Evolutionary conservation across 2,888 invertebrate species (phyloP), one percentile per base, ranked within the genome.

Genomic region (Frankliniella intonsa): DNA sequence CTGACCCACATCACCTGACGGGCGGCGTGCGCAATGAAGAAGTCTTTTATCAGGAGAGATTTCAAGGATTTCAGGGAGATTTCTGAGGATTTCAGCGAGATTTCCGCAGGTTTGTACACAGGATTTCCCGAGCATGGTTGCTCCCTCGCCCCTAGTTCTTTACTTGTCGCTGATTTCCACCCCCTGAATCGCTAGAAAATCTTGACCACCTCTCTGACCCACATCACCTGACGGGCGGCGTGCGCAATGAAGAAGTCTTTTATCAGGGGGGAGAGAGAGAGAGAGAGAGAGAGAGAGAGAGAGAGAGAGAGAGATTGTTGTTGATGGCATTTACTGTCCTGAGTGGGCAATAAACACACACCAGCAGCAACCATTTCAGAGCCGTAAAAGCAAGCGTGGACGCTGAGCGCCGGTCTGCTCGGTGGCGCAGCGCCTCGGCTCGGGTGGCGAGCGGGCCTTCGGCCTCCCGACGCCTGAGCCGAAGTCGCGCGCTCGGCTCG

Each of bases 281-380:
- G 38, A 38, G 38, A 62, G 25, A 25, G 22, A 25, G 69, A 76
- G 25, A 76, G 38, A 38, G 38, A 38, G 38, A 62, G 25, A 25
- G 38, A 38, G 38, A 38, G 38, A 62, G 25, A 25, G 22, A 25
- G 69, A 76, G 25, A 76, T 76, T 76, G 69, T 76, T 76, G 69
- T 76, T 76, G 69, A 76, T 25, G 69, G 69, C 69, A 76, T 76
- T 76, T 76, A 76, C 22, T 12, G 69, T 25, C 69, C 69, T 76
- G 69, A 76, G 69, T 76, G 69, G 69, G 69, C 69, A 25, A 76
- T 76, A 76, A 25, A 76, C 69, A 76, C 69, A 76, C 69, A 76
- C 69, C 69, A 76, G 69, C 69, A 76, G 69, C 69, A 76, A 76
- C 69, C 69, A 76, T 76, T 76, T 76, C 69, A 76, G 22, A 25